Conservation (phyloP, 2,888 invertebrate genomes). For the Graphium colonna region DNA sequence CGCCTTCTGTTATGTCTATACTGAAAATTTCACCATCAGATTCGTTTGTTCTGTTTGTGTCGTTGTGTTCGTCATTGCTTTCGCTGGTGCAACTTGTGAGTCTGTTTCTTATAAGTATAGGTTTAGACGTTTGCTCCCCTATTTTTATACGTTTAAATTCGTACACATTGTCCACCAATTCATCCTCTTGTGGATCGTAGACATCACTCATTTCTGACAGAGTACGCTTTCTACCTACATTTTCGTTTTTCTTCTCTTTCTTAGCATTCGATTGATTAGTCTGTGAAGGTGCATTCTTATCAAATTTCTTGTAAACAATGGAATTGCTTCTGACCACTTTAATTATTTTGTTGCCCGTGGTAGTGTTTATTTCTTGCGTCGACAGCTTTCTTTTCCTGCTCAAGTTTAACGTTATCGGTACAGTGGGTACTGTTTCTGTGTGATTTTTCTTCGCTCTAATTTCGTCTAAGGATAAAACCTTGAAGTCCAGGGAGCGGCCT, state of each 20-base stretch:
- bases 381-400: conserved; percentile 63
- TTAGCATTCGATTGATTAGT: conserved; percentile 37
- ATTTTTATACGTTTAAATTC: conserved; percentile 68
- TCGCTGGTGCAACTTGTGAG: conserved; percentile 36
- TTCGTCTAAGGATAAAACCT: conserved; percentile 74
- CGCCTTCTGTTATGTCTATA: conserved; percentile 50
- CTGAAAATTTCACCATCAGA: conserved; percentile 37
- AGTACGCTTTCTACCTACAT: conserved; percentile 56
- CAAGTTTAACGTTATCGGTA: conserved; percentile 59
- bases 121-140: conserved; percentile 52
- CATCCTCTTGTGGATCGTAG: conserved; percentile 57
- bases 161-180: conserved; percentile 62
- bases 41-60: conserved; percentile 3
- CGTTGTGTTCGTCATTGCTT: conserved; percentile 38
- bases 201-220: conserved; percentile 62
- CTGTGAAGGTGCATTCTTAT: conserved; percentile 40
- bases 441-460: conserved; percentile 64
- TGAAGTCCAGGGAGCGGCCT: conserved; percentile 59
- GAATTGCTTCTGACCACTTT: conserved; percentile 72
- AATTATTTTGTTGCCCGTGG: conserved; percentile 66
- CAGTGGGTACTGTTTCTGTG: conserved; percentile 38
- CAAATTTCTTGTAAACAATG: conserved; percentile 67
- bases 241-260: conserved; percentile 44
- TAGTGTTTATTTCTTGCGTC: conserved; percentile 63
- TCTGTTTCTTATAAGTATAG: conserved; percentile 60